Evolutionary conservation across 2,888 invertebrate genomes (phyloP).

Genomic region (Boloria selene): DNA sequence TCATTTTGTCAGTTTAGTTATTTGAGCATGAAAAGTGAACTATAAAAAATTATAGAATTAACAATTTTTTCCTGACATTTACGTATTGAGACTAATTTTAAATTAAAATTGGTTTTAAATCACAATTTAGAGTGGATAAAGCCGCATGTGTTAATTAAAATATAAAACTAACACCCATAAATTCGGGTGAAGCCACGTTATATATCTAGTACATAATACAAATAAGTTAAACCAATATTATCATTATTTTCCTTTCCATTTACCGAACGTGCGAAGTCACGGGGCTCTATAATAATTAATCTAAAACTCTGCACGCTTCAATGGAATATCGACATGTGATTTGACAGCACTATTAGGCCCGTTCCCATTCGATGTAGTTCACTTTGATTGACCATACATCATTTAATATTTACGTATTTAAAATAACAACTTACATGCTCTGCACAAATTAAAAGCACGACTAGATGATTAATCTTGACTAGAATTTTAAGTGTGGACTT

Average conservation of each 20-base stretch:
- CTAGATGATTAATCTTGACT: constrained; percentile 61
- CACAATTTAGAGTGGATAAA: no score
- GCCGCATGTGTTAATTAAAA: no score
- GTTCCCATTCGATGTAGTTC: constrained; percentile 43
- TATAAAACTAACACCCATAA: no score
- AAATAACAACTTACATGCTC: constrained; percentile 54
- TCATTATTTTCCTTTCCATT: constrained; percentile 23
- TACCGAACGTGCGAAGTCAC: constrained; percentile 30
- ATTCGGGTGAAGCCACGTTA: no score
- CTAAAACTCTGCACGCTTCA: constrained; percentile 25
- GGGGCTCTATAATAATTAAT: constrained; percentile 40
- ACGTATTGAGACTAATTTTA: no score
- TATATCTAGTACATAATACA: no score
- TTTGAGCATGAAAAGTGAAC: no score
- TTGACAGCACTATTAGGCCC: constrained; percentile 51
- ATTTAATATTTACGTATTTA: constrained; percentile 49
- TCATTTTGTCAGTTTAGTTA: no score
- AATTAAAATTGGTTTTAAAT: no score
- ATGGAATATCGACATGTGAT: constrained; percentile 42
- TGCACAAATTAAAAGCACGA: constrained; percentile 69
- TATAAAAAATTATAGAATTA: no score
- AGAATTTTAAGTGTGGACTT: constrained; percentile 61
- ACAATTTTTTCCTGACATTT: no score
- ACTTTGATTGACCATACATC: constrained; percentile 50
- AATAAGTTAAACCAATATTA: constrained; percentile 4